Base-by-base conservation (phyloP, 2,888 invertebrate species). In the Micoletzkya japonica region DNA sequence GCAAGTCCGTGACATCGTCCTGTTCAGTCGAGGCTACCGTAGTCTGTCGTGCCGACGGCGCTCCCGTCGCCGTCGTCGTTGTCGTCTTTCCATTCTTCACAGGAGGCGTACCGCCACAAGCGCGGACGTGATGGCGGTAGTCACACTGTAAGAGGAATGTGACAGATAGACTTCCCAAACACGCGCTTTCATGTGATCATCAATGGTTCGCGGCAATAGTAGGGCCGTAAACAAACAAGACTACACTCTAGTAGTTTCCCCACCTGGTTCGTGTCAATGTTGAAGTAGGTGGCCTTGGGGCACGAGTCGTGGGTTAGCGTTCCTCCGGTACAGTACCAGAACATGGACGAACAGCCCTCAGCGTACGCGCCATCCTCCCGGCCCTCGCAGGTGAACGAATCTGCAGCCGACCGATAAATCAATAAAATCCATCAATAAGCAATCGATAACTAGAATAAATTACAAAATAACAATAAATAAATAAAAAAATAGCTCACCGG, bases 331-430 rank as follows among this genome's bases (percentile, higher is more conserved):
- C 76, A 76, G 2, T 57, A 49, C 68, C 68, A 74, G 72, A 71
- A 76, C 44, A 71, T 36, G 32, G 67, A 59, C 1, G 70, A 66
- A 63, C 76, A 76, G 7, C 76, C 76, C 14, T 72, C 61, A 20
- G 73, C 74, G 56, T 76, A 74, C 50, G 67, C 67, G 49, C 74
- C 74, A 37, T 64, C 64, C 24, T 64, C 52, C 34, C 64, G 64
- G 52, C 64, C 52, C 17, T 20, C 34, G n/a, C 64, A 64, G 26
- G 64, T 52, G 64, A 64, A 64, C 24, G 52, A 1, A 1, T 64
- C 64, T 64, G 34, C 10, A 36, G n/a, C n/a, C n/a, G n/a, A n/a
- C n/a, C n/a, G 34, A 34, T 34, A 7, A 56, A 56, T 26, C 3
- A 56, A 28, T 24, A 56, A 4, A 56, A 26, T 30, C 24, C 1